A percentile compares a stretch with the other conserved stretches of the same genome.
Conservation (phyloP, 2,797 vertebrate genomes). For the Uromys caudimaculatus region DNA sequence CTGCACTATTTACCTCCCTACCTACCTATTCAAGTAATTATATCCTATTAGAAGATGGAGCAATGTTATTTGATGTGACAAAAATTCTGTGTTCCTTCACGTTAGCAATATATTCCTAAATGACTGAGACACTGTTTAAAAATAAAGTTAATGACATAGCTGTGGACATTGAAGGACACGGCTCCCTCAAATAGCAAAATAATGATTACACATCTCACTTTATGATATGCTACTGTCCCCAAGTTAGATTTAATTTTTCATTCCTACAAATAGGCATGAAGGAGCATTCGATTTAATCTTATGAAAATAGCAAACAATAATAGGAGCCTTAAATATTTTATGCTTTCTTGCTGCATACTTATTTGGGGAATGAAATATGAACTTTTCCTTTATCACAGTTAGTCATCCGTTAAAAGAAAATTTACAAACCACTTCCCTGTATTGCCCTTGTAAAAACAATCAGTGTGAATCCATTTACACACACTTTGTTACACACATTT, state of each 20-base stretch:
- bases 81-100: neutral
- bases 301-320: slow-evolving; percentile 62
- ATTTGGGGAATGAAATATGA: slow-evolving; percentile 57
- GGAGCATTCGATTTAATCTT: neutral
- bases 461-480: slow-evolving; percentile 43
- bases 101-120: neutral
- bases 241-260: slow-evolving; percentile 4
- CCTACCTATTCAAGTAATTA: neutral
- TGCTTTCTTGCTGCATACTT: slow-evolving; percentile 56
- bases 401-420: slow-evolving; percentile 53
- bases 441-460: slow-evolving; percentile 42
- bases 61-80: neutral
- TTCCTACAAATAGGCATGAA: slow-evolving; percentile 26
- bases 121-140: neutral
- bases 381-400: slow-evolving; percentile 61
- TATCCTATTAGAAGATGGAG: neutral
- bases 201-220: neutral
- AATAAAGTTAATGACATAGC: neutral
- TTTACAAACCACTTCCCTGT: slow-evolving; percentile 44
- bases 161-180: neutral
- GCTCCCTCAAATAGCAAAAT: neutral
- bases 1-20: neutral
- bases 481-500: slow-evolving; percentile 58
- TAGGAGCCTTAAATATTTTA: slow-evolving; percentile 61
- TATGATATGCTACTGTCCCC: neutral